phyloP scores from a whole-genome alignment of 2,113 vertebrate species.

The Dicentrarchus labrax region DNA sequence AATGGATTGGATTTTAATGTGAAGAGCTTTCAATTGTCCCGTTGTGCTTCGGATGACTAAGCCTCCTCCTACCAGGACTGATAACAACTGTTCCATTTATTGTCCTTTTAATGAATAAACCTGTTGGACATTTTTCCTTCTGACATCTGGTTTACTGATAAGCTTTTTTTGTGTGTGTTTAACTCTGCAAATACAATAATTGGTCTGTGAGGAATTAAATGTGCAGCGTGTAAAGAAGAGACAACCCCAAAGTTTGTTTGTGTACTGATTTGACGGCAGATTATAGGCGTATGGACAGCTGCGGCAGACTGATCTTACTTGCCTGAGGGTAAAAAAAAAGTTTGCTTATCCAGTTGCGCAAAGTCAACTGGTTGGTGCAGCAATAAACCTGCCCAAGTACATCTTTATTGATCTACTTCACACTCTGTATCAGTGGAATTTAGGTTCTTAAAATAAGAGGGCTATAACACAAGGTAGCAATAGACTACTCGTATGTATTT shows the following conservation, averaged over 20 bases:
- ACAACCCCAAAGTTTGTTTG: neutral
- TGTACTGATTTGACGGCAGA: neutral
- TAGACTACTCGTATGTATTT: accelerated
- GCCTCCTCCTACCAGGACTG: neutral
- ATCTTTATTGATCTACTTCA: neutral
- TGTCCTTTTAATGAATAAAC: slow-evolving; percentile 17
- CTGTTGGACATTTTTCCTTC: neutral
- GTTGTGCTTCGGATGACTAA: neutral
- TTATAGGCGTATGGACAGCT: neutral
- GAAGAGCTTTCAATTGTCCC: neutral
- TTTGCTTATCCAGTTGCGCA: slow-evolving; percentile 31
- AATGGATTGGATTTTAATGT: neutral
- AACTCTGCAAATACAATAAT: neutral
- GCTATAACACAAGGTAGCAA: neutral
- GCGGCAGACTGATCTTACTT: neutral
- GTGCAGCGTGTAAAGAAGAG: neutral
- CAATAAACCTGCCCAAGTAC: neutral
- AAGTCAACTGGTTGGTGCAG: neutral
- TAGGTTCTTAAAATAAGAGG: neutral
- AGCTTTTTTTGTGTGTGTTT: neutral
- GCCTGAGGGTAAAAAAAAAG: neutral
- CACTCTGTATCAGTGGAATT: neutral
- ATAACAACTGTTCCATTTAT: slow-evolving; percentile 2
- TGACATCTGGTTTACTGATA: neutral
- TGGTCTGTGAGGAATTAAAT: neutral